Percentiles rank a stretch among this genome's conserved stretches.
Evolutionary conservation across 2,797 vertebrate genomes (phyloP).

Genomic region (Neopelma chrysocephalum): DNA sequence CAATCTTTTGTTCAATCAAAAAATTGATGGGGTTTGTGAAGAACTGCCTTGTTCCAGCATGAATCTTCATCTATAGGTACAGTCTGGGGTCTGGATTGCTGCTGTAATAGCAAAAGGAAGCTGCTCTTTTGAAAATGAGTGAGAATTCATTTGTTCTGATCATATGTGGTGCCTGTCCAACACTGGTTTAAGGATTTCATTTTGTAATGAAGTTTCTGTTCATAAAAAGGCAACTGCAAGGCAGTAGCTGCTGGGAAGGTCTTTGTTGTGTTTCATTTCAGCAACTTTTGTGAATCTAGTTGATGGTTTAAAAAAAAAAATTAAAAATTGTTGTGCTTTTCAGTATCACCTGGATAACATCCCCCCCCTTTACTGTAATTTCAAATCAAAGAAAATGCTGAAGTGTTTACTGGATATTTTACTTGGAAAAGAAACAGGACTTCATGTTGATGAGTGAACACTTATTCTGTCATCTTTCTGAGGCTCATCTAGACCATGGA

Average conservation of each 20-base stretch:
- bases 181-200: background rate
- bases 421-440: background rate
- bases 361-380: background rate
- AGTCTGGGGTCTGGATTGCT: background rate
- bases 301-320: background rate
- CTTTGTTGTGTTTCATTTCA: background rate
- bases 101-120: background rate
- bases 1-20: constrained; percentile 32
- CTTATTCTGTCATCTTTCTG: background rate
- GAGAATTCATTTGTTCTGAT: background rate
- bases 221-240: background rate
- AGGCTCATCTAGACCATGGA: background rate
- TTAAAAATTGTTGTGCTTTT: background rate
- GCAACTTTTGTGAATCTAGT: background rate
- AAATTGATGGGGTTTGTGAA: background rate
- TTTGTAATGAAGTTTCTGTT: background rate
- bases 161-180: background rate
- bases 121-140: background rate
- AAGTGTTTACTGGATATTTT: background rate
- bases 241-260: background rate
- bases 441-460: background rate
- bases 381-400: background rate
- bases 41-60: background rate
- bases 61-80: background rate
- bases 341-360: background rate